Evolutionary conservation across 2,797 vertebrate species (phyloP), one percentile per base, ranked within the genome.

Genomic region (Harpagifer antarcticus): DNA sequence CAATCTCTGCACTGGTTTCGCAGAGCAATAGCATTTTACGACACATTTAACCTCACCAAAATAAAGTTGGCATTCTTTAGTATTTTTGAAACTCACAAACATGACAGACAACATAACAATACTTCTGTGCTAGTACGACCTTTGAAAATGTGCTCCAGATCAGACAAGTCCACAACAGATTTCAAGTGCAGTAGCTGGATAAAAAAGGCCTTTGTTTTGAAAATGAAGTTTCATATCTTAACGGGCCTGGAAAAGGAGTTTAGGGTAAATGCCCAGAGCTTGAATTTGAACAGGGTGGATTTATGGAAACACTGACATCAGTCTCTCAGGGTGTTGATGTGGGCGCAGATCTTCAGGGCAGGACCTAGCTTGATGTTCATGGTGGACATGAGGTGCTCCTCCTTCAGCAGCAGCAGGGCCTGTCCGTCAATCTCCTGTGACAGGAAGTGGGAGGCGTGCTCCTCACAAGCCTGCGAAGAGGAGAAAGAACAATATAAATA

Each of bases 291-390:
- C 55, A 13, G 0, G 3, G 42, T 8, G 5, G 55, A 44, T 59
- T 53, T 5, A 13, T 5, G 27, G 58, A 31, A 7, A 62, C 23
- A 5, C 4, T 23, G 49, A 45, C 50, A 79, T 98, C 86, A 99
- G 56, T 99, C 97, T 78, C 95, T 98, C 90, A 99, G 92, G 43
- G 89, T 96, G 92, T 99, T 98, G 84, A 99, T 99, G 84, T 97
- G 97, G 77, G 98, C 98, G 67, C 98, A 99, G 88, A 99, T 99
- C 94, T 99, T 99, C 58, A 99, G 94, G 23, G 98, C 98, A 7
- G 98, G 98, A 27, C 98, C 98, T 4, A 99, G 94, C 93, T 99
- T 99, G 92, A 99, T 98, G 94, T 99, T 99, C 98, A 99, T 99
- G 92, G 98, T 97, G 93, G 97, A 97, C 97, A 99, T 99, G 64